These are phyloP conservation scores for Melanotaenia maccullochi DNA, from an alignment of 2,797 vertebrate species.

Conservation along the genomic window DNA sequence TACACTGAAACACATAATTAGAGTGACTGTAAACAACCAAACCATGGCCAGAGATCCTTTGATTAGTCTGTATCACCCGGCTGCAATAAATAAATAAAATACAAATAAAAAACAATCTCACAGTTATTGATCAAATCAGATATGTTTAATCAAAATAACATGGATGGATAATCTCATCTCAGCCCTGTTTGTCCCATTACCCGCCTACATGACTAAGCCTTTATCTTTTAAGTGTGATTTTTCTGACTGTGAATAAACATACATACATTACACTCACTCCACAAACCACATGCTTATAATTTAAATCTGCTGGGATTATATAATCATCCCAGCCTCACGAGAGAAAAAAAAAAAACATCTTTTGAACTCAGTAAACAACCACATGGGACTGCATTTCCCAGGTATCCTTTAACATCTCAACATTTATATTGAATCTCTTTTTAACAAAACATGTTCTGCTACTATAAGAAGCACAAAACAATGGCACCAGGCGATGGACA, in stretches of 20 bases:
- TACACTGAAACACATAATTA: slow-evolving; percentile 6
- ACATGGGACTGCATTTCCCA: slow-evolving; percentile 16
- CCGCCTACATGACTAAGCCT: not conserved
- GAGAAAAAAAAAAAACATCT: not conserved
- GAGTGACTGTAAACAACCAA: slow-evolving; percentile 23
- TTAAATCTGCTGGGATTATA: not conserved
- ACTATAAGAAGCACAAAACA: not conserved
- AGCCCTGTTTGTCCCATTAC: not conserved
- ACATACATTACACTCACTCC: not conserved
- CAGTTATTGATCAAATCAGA: not conserved
- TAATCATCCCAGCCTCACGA: not conserved
- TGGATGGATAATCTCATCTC: slow-evolving; percentile 16
- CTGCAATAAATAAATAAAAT: not conserved
- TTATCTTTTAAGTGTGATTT: too few relatives aligned
- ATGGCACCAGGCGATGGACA: too few relatives aligned
- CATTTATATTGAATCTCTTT: not conserved
- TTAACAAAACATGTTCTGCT: not conserved
- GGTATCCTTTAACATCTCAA: not conserved
- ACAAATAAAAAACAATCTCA: not conserved
- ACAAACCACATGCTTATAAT: not conserved
- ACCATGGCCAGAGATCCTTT: slow-evolving; percentile 2
- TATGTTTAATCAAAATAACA: not conserved
- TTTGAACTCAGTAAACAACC: not conserved
- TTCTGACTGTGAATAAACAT: not conserved
- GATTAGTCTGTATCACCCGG: slow-evolving; percentile 5